Conservation (phyloP, 2,888 invertebrate genomes). For the Phalangium opilio region DNA sequence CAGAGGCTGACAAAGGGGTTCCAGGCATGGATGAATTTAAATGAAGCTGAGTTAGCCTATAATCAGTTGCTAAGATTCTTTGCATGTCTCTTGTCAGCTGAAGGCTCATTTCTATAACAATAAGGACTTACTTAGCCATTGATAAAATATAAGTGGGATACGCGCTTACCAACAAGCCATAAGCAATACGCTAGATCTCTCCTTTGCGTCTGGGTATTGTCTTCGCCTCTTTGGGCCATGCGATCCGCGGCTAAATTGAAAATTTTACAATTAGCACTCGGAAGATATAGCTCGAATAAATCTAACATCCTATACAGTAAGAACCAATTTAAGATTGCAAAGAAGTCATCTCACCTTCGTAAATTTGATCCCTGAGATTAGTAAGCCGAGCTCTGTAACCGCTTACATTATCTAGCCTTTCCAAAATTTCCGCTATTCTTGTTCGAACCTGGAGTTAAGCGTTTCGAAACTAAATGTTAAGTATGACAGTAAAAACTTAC, state of each 20-base stretch:
- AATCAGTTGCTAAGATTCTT: conserved; percentile 6
- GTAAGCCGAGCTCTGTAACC: conserved; percentile 7
- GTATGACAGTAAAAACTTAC: background rate
- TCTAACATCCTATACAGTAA: background rate
- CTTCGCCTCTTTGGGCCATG: conserved; percentile 6
- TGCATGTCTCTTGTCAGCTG: conserved; percentile 6
- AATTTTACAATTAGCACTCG: too few species aligned
- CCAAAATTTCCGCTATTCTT: conserved; percentile 10
- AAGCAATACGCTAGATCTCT: conserved; percentile 11
- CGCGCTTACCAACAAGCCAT: conserved; percentile 12
- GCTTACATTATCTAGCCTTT: conserved; percentile 8
- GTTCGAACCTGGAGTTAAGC: conserved; percentile 4
- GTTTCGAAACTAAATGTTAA: background rate
- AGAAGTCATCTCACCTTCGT: conserved; percentile 1
- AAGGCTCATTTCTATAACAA: conserved; percentile 4
- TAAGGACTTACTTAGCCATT: too few species aligned
- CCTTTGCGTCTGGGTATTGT: conserved; percentile 4
- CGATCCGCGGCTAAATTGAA: conserved; percentile 6
- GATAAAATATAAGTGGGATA: too few species aligned
- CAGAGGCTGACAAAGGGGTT: background rate
- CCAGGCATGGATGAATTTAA: background rate
- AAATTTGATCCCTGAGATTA: conserved; percentile 10
- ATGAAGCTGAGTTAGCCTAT: conserved; percentile 6
- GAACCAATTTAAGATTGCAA: too few species aligned
- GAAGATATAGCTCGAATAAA: background rate